Evolutionary conservation across 2,797 vertebrate genomes (phyloP).

Genomic region (Paedocypris micromegethes): DNA sequence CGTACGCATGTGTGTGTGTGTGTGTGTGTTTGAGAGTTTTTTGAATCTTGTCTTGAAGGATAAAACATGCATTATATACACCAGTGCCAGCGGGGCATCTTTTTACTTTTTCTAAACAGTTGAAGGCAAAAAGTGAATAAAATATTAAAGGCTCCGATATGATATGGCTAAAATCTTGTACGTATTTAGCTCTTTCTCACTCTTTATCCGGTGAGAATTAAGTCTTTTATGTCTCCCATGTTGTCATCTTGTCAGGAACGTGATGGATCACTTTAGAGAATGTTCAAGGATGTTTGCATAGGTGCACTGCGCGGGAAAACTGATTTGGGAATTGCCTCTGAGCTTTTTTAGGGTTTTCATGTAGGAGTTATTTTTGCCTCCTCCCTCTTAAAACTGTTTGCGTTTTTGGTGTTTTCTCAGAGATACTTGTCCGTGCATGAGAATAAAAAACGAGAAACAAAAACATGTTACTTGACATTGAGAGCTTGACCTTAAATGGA

Average conservation of each 20-base stretch:
- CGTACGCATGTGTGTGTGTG: constrained; percentile 16
- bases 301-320: constrained; percentile 8
- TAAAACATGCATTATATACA: constrained; percentile 32
- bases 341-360: constrained; percentile 22
- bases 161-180: not conserved
- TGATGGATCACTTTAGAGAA: constrained; percentile 18
- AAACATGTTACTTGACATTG: constrained; percentile 41
- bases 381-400: constrained; percentile 26
- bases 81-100: constrained; percentile 14
- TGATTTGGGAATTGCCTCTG: constrained; percentile 26
- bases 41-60: constrained; percentile 28
- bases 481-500: constrained; percentile 58
- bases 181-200: not conserved
- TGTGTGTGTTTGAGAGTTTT: constrained; percentile 16
- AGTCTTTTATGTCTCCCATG: not conserved
- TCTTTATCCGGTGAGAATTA: too few relatives aligned
- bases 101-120: constrained; percentile 7
- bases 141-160: too few relatives aligned
- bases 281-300: constrained; percentile 22
- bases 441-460: constrained; percentile 29
- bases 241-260: constrained; percentile 20
- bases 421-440: constrained; percentile 19
- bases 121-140: constrained; percentile 1
- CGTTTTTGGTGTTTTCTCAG: constrained; percentile 27
- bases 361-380: constrained; percentile 10